A percentile compares a stretch with the other conserved stretches of the same genome.
These are phyloP conservation scores for Melanerpes formicivorus DNA, from an alignment of 2,113 vertebrate genomes.

Conservation along the genomic window DNA sequence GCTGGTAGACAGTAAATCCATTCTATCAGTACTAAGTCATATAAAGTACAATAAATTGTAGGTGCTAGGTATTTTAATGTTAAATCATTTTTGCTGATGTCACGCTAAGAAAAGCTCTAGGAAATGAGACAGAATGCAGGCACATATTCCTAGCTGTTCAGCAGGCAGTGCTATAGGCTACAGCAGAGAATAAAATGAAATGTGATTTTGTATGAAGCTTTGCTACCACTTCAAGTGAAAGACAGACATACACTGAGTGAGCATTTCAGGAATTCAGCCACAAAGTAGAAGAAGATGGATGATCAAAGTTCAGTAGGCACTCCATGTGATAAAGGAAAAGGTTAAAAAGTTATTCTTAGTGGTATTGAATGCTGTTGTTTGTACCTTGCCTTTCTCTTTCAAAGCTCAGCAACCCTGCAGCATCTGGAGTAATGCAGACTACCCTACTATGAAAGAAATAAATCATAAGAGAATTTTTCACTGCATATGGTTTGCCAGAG, in stretches of 20 bases:
- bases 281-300: neutral
- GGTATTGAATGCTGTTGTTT: neutral
- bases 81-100: neutral
- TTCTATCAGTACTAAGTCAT: neutral
- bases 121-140: neutral
- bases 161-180: neutral
- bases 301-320: neutral
- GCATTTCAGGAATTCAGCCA: neutral
- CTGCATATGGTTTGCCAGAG: conserved; percentile 14
- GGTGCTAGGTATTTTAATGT: neutral
- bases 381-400: neutral
- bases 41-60: neutral
- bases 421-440: neutral
- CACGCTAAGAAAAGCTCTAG: neutral
- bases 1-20: neutral
- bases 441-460: neutral
- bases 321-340: neutral
- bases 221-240: neutral
- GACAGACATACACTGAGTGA: neutral
- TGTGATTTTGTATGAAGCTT: neutral
- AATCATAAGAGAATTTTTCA: conserved; percentile 35
- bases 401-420: neutral
- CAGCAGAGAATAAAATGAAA: neutral
- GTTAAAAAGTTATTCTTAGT: neutral
- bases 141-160: neutral